Conservation (phyloP, 2,797 vertebrate species). For the Enteromius trimaculatus region DNA sequence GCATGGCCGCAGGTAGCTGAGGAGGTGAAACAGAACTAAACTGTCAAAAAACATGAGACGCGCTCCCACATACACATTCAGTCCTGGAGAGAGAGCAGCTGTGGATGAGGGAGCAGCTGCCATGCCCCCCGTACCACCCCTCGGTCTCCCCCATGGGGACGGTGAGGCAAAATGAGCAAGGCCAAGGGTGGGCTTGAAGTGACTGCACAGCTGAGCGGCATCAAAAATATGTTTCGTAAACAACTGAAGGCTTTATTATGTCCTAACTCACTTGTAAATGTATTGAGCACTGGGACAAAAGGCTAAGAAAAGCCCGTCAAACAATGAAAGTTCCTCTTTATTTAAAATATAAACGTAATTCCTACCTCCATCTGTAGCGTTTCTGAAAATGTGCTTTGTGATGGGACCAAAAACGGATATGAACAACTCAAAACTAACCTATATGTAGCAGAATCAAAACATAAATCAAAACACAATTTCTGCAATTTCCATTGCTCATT, state of each 20-base stretch:
- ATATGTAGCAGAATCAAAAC: neutral
- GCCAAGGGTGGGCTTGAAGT: slow-evolving; percentile 26
- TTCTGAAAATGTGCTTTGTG: neutral
- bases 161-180: slow-evolving; percentile 46
- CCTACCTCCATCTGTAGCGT: neutral
- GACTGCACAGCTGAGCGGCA: slow-evolving; percentile 34
- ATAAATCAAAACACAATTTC: neutral
- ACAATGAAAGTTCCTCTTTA: neutral
- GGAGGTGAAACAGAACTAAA: slow-evolving; percentile 25
- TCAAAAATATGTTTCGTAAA: slow-evolving; percentile 13
- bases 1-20: slow-evolving; percentile 39
- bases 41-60: slow-evolving; percentile 25
- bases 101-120: slow-evolving; percentile 70
- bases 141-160: slow-evolving; percentile 51
- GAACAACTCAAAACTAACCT: neutral
- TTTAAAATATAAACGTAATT: neutral
- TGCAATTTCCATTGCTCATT: neutral
- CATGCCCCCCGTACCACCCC: slow-evolving; percentile 57
- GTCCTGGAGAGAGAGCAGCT: slow-evolving; percentile 66
- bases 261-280: neutral
- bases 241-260: slow-evolving; percentile 3
- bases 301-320: neutral
- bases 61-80: slow-evolving; percentile 33
- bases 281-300: neutral
- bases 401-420: neutral